Base-by-base conservation (phyloP, 2,888 invertebrate species). In the Colostygia pectinataria region DNA sequence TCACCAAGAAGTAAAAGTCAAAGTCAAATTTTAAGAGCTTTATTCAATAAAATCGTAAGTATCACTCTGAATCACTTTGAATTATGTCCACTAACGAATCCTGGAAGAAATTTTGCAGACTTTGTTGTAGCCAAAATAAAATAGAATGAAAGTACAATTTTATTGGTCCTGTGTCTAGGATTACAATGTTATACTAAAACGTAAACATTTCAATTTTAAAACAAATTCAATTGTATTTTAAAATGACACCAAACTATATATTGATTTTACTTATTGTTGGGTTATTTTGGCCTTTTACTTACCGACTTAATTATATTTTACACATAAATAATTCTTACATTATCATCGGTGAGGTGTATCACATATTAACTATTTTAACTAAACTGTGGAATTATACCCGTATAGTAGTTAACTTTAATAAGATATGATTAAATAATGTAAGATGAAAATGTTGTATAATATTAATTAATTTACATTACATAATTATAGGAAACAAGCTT, bases 121-220 rank as follows among this genome's bases (percentile, higher is more conserved):
- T n/a, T n/a, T n/a, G n/a, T n/a, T n/a, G n/a, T n/a, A n/a, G n/a
- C n/a, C n/a, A n/a, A n/a, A n/a, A n/a, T n/a, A n/a, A n/a, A n/a
- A n/a, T n/a, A n/a, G n/a, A n/a, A n/a, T n/a, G n/a, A n/a, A n/a
- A n/a, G n/a, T 37, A 37, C 37, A 48, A 43, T 43, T 47, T 49
- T 42, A 48, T 48, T 43, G 29, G 10, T 14, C 14, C n/a, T 27
- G 18, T 27, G 29, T 40, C 5, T 18, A 32, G 50, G 55, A 58
- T 69, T 51, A 57, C 67, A 81, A 80, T 85, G 83, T 73, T 20
- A 83, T 84, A 87, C 84, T 87, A 86, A 80, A 87, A 87, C 85
- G 86, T 85, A 85, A 80, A 84, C 83, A 86, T 83, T 71, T 60
- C 36, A 49, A 59, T 57, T 46, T 44, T 53, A 55, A 49, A 36